Conservation (phyloP, 2,797 vertebrate species). For the Poecilia velifera region DNA sequence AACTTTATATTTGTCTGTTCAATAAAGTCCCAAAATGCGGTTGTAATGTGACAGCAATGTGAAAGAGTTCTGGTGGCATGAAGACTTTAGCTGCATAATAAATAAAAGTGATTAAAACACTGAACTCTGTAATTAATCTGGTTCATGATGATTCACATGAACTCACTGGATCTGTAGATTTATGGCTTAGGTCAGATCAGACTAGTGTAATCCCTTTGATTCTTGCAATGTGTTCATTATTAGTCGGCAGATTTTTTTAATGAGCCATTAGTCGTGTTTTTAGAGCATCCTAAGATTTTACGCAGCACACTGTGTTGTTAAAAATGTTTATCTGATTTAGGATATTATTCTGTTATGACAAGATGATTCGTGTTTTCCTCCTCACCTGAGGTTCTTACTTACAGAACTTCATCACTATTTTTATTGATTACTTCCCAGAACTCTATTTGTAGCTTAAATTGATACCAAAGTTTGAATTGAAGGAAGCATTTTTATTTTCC, state of each 20-base stretch:
- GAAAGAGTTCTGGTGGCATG: neutral
- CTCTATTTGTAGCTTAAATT: neutral
- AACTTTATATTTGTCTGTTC: neutral
- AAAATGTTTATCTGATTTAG: neutral
- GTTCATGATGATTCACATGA: neutral
- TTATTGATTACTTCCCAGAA: neutral
- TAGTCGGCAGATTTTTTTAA: neutral
- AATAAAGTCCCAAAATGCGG: neutral
- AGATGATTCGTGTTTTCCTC: neutral
- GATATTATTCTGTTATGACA: neutral
- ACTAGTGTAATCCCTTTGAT: neutral
- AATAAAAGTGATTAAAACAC: neutral
- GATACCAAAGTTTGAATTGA: neutral
- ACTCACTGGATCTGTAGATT: neutral
- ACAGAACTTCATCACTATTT: neutral
- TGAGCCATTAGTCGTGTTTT: neutral
- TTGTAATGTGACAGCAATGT: neutral
- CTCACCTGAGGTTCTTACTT: neutral
- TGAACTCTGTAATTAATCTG: neutral
- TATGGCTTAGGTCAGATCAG: neutral
- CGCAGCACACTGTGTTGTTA: neutral
- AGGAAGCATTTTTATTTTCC: neutral
- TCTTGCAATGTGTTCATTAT: neutral
- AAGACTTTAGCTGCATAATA: no score
- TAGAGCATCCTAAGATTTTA: neutral